Conservation (phyloP, 2,888 invertebrate species). For the Drosophila testacea region DNA sequence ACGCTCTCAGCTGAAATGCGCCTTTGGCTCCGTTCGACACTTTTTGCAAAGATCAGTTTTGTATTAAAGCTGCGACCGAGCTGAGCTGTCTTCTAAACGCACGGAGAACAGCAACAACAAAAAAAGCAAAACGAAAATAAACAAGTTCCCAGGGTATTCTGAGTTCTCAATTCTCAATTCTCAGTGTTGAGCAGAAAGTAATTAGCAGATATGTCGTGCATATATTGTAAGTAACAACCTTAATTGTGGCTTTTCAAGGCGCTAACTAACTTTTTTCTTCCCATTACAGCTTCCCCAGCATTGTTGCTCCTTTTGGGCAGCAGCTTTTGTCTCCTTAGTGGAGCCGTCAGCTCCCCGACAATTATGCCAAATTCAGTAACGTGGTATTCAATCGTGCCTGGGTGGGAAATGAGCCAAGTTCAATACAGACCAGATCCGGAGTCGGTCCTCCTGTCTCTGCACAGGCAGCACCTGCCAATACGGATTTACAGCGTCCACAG, state of each 20-base stretch:
- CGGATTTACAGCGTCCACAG: conserved; percentile 11
- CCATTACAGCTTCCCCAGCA: conserved; percentile 26
- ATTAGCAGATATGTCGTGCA: conserved; percentile 62
- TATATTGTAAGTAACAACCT: conserved; percentile 57
- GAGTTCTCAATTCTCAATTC: conserved; percentile 6
- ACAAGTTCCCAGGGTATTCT: conserved; percentile 7
- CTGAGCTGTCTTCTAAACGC: conserved; percentile 54
- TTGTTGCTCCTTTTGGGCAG: conserved; percentile 31
- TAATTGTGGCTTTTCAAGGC: neutral
- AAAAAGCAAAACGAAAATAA: conserved; percentile 19
- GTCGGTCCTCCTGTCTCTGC: neutral
- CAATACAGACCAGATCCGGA: conserved; percentile 1
- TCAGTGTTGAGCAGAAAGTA: conserved; percentile 27
- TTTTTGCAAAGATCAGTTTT: conserved; percentile 65
- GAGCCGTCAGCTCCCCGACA: conserved; percentile 1
- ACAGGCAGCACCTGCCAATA: neutral
- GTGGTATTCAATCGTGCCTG: conserved; percentile 2
- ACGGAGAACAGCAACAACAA: conserved; percentile 18
- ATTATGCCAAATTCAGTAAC: neutral
- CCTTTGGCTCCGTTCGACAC: conserved; percentile 25
- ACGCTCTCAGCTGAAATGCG: conserved; percentile 22
- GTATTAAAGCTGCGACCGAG: conserved; percentile 60
- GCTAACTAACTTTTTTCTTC: neutral
- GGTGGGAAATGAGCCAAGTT: neutral
- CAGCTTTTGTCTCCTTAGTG: conserved; percentile 30